Percentiles rank a stretch among this genome's conserved stretches.
These are phyloP conservation scores for Crax fasciolata DNA, from an alignment of 2,797 vertebrate genomes.

Conservation along the genomic window DNA sequence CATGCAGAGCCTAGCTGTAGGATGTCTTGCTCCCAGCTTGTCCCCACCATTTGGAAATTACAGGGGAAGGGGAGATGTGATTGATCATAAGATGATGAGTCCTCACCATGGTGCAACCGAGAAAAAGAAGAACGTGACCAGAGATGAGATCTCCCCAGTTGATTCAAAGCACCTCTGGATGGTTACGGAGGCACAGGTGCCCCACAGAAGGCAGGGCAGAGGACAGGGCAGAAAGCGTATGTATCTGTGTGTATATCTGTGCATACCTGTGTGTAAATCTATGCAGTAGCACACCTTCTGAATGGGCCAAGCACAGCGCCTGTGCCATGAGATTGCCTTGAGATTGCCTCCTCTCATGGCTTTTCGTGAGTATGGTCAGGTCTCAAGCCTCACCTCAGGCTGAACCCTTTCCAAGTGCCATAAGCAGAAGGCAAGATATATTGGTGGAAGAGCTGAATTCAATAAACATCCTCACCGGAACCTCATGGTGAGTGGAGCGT, in stretches of 20 bases:
- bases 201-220: background rate
- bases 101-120: background rate
- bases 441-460: background rate
- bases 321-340: background rate
- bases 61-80: background rate
- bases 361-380: background rate
- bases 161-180: background rate
- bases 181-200: rapidly evolving
- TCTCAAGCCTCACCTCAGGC: rapidly evolving
- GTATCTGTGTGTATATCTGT: too few species aligned
- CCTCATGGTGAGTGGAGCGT: background rate
- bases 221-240: background rate
- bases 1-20: background rate
- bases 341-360: background rate
- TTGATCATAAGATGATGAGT: background rate
- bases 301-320: background rate
- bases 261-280: too few species aligned
- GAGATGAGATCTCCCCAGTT: background rate
- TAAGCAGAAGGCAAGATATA: background rate
- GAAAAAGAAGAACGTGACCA: background rate
- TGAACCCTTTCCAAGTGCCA: background rate
- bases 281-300: background rate
- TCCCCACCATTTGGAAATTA: background rate
- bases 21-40: background rate
- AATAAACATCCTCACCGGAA: background rate